phyloP scores from a whole-genome alignment of 2,797 vertebrate species.

The Hylomyscus alleni region DNA sequence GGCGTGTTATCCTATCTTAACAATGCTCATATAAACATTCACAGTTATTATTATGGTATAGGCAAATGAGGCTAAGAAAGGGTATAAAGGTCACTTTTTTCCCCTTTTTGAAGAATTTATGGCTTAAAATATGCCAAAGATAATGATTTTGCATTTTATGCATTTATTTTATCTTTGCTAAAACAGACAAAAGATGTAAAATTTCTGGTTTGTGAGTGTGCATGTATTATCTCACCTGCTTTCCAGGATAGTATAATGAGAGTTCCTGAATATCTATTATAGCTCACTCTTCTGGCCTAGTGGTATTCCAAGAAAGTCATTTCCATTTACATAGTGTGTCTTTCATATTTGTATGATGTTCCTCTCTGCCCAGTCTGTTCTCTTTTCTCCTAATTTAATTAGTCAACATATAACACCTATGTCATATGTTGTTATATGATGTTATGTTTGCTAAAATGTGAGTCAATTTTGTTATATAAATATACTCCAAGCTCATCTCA shows the following conservation, averaged over 20 bases:
- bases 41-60: neutral
- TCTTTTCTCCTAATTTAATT: neutral
- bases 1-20: neutral
- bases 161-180: neutral
- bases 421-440: neutral
- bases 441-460: neutral
- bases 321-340: neutral
- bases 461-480: neutral
- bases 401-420: neutral
- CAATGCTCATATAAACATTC: neutral
- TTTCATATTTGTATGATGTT: neutral
- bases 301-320: neutral
- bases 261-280: neutral
- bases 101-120: neutral
- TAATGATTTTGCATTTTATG: slow-evolving; percentile 2
- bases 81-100: neutral
- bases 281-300: neutral
- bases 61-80: neutral
- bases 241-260: neutral
- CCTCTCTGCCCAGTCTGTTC: neutral
- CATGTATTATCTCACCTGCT: neutral
- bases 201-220: neutral
- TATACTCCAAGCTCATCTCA: neutral
- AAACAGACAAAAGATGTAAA: neutral
- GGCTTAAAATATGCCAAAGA: neutral